Conservation (phyloP, 2,113 vertebrate genomes). For the Elephas maximus region DNA sequence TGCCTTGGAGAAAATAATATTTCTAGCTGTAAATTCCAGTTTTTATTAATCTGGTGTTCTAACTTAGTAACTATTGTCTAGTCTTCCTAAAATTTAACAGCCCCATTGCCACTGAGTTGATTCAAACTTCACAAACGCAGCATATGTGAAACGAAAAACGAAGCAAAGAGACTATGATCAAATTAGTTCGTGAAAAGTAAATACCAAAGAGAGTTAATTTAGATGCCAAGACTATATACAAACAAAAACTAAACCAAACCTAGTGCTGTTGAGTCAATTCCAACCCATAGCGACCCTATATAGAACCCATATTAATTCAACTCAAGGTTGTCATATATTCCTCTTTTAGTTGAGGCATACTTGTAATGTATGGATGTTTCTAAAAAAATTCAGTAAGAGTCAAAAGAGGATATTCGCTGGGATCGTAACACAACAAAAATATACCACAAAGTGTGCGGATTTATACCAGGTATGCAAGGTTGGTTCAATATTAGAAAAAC, state of each 20-base stretch:
- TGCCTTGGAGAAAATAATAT: constrained; percentile 60
- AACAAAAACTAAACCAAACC: too few species aligned
- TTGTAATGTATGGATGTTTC: not conserved
- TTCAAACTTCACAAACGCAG: not conserved
- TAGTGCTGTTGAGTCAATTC: too few species aligned
- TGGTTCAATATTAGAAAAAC: too few species aligned
- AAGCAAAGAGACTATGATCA: not conserved
- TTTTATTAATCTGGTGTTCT: constrained; percentile 44
- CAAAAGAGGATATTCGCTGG: not conserved
- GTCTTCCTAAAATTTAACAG: constrained; percentile 1
- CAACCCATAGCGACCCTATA: not conserved
- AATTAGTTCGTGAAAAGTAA: not conserved
- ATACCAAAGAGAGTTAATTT: not conserved
- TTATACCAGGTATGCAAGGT: too few species aligned
- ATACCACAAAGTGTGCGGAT: not conserved
- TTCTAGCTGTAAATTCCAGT: not conserved
- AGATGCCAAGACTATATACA: not conserved
- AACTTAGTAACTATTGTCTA: not conserved
- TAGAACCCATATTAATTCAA: not conserved
- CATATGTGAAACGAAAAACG: not conserved
- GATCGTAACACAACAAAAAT: not conserved
- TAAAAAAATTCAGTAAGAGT: constrained; percentile 23
- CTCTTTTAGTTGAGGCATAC: not conserved
- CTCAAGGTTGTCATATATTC: not conserved
- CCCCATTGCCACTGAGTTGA: not conserved